phyloP scores from a whole-genome alignment of 2,113 vertebrate genomes.

The Ceuthmochares aereus region DNA sequence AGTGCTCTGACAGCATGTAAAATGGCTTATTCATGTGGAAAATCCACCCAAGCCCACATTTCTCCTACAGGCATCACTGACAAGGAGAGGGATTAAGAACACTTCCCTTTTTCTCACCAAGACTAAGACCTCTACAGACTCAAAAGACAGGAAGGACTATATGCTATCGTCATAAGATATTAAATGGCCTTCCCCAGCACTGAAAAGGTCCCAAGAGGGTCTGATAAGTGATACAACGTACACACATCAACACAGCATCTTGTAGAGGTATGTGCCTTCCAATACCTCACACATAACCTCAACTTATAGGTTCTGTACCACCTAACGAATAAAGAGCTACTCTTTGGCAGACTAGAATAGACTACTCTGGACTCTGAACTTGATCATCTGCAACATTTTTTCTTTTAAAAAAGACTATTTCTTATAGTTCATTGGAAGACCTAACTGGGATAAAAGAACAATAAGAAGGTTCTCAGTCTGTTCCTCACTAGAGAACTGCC shows the following conservation, averaged over 20 bases:
- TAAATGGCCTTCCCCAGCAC: background rate
- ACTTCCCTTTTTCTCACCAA: background rate
- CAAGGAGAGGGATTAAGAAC: background rate
- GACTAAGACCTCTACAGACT: background rate
- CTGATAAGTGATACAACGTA: background rate
- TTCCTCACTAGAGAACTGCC: background rate
- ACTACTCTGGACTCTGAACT: background rate
- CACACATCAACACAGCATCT: background rate
- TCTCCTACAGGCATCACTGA: background rate
- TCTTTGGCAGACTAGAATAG: background rate
- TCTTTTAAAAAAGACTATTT: background rate
- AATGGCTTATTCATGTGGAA: background rate
- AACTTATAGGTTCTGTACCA: background rate
- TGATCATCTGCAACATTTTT: background rate
- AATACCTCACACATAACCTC: background rate
- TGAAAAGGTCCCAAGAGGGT: background rate
- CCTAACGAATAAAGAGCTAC: background rate
- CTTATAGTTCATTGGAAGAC: background rate
- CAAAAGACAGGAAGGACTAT: background rate
- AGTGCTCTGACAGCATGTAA: background rate
- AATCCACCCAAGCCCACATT: background rate
- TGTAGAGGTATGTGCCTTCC: background rate
- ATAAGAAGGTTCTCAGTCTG: background rate
- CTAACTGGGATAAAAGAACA: background rate
- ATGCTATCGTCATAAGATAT: background rate